Evolutionary conservation across 2,113 vertebrate species (phyloP).

Genomic region (Bagarius yarrelli): DNA sequence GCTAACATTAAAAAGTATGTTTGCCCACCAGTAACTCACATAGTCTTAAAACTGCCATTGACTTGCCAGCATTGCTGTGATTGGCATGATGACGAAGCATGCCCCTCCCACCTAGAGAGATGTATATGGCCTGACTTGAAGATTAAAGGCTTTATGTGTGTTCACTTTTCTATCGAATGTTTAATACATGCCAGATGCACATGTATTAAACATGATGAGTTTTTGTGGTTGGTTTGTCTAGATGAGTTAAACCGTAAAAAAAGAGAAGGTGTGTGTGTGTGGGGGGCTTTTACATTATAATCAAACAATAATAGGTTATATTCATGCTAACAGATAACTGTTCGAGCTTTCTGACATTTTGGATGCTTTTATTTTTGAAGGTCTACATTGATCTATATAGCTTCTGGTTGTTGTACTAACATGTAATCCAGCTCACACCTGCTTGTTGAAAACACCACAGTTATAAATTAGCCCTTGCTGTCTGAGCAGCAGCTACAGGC

Average conservation of each 20-base stretch:
- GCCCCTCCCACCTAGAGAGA: too few relatives aligned
- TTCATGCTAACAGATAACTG: not conserved
- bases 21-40: too few relatives aligned
- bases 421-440: conserved; percentile 20
- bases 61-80: too few relatives aligned
- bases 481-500: not conserved
- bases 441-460: conserved; percentile 14
- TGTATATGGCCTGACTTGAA: too few relatives aligned
- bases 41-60: too few relatives aligned
- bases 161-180: not conserved
- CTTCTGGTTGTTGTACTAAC: not conserved
- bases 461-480: conserved; percentile 15
- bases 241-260: too few relatives aligned
- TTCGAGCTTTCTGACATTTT: not conserved
- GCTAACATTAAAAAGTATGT: too few relatives aligned
- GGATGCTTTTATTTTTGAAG: not conserved
- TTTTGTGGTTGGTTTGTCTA: not conserved
- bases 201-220: too few relatives aligned
- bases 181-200: not conserved
- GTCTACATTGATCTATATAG: not conserved
- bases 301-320: too few relatives aligned
- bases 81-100: too few relatives aligned
- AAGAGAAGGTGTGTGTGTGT: too few relatives aligned
- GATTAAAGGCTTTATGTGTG: not conserved
- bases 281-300: too few relatives aligned